phyloP scores from a whole-genome alignment of 2,113 vertebrate species.

The Scytalopus superciliaris region DNA sequence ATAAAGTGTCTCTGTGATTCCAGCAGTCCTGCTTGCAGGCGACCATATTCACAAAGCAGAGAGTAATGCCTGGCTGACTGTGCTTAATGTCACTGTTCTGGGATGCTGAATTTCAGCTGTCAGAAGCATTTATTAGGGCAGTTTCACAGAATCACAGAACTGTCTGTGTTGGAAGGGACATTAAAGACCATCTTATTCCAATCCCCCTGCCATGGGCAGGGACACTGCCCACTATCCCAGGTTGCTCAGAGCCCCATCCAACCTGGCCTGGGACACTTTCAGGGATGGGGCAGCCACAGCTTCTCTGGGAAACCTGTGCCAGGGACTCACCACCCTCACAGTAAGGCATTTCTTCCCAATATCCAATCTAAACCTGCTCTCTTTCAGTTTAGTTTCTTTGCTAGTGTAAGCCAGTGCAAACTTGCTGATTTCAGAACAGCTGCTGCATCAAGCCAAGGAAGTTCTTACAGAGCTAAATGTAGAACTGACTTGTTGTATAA shows the following conservation, averaged over 20 bases:
- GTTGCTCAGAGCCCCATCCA: neutral
- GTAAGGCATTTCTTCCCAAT: neutral
- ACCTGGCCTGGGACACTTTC: fast-evolving
- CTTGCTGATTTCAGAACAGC: neutral
- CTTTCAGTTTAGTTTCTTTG: neutral
- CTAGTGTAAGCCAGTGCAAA: neutral
- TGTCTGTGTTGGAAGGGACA: neutral
- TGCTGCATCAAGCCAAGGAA: neutral
- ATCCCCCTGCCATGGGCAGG: neutral
- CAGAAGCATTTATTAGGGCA: neutral
- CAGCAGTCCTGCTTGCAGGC: neutral
- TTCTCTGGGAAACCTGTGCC: neutral
- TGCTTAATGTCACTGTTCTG: neutral
- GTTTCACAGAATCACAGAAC: neutral
- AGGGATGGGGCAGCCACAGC: neutral
- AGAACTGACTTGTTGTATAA: neutral
- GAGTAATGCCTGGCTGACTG: neutral
- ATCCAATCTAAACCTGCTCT: neutral
- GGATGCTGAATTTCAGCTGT: neutral
- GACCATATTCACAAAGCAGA: neutral
- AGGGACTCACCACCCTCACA: fast-evolving
- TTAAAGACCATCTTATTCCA: neutral
- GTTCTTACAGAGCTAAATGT: neutral
- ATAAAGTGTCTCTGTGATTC: neutral
- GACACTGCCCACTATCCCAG: fast-evolving